phyloP scores from a whole-genome alignment of 2,888 invertebrate species.

The Trissolcus brochymenae region DNA sequence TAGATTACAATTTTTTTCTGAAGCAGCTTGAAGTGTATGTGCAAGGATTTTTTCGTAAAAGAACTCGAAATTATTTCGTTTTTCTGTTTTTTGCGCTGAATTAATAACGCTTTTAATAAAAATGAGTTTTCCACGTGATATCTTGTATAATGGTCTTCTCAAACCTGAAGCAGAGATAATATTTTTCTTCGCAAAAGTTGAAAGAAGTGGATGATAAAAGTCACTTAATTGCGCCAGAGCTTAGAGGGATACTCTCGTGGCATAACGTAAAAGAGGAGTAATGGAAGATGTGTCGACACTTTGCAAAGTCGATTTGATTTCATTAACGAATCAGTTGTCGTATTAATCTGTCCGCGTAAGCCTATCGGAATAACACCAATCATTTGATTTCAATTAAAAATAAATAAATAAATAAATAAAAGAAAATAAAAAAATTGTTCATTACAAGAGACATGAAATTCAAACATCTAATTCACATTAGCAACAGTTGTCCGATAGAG shows the following conservation, averaged over 20 bases:
- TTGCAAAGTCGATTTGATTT: constrained; percentile 53
- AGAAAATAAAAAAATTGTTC: constrained; percentile 9
- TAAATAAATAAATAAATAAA: background rate
- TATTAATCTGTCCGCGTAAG: constrained; percentile 8
- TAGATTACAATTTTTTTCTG: constrained; percentile 23
- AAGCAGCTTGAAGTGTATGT: constrained; percentile 10
- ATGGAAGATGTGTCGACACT: constrained; percentile 53
- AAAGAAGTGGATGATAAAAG: constrained; percentile 54
- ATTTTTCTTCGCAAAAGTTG: constrained; percentile 51
- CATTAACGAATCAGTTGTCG: constrained; percentile 31
- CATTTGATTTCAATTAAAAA: too few species aligned
- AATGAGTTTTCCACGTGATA: constrained; percentile 49
- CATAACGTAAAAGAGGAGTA: constrained; percentile 38
- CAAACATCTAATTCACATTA: constrained; percentile 42
- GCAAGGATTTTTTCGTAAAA: constrained; percentile 10
- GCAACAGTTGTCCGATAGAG: constrained; percentile 38
- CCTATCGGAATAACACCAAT: too few species aligned
- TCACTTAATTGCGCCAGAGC: constrained; percentile 49
- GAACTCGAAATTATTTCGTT: constrained; percentile 14
- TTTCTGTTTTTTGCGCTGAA: constrained; percentile 14
- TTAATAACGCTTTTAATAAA: constrained; percentile 42
- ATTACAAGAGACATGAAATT: constrained; percentile 11
- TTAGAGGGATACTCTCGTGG: constrained; percentile 44
- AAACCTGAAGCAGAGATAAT: constrained; percentile 44
- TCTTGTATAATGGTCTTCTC: constrained; percentile 39